Evolutionary conservation across 2,888 invertebrate genomes (phyloP).

Genomic region (Galerucella nymphaeae): DNA sequence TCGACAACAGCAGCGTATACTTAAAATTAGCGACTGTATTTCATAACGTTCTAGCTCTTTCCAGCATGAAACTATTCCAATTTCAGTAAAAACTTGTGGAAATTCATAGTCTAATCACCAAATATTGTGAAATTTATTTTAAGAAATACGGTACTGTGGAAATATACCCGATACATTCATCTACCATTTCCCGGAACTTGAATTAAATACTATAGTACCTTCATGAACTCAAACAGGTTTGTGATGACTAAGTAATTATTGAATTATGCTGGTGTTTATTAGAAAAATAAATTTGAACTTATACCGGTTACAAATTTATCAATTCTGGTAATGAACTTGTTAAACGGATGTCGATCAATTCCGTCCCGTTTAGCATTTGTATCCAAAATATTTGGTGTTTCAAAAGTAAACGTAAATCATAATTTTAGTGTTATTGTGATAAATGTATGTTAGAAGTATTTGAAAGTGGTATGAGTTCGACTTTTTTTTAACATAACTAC

Average conservation of each 20-base stretch:
- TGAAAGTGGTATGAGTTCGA: too few relatives aligned
- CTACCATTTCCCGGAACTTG: background rate
- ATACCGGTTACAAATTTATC: background rate
- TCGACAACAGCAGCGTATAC: too few relatives aligned
- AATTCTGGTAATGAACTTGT: conserved; percentile 6
- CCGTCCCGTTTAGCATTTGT: too few relatives aligned
- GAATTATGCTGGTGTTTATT: background rate
- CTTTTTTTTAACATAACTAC: too few relatives aligned
- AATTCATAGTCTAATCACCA: background rate
- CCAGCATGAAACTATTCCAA: too few relatives aligned
- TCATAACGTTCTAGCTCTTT: too few relatives aligned
- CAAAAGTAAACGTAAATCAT: too few relatives aligned
- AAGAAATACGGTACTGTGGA: background rate
- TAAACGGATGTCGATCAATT: background rate
- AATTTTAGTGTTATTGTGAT: too few relatives aligned
- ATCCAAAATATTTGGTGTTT: too few relatives aligned
- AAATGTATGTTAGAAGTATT: too few relatives aligned
- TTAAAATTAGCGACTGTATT: too few relatives aligned
- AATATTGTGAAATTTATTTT: background rate
- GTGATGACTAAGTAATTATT: background rate
- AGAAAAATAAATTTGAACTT: conserved; percentile 4
- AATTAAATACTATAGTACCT: background rate
- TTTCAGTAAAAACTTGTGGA: background rate
- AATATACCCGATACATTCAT: background rate
- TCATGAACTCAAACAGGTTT: background rate